Conservation (phyloP, 2,888 invertebrate genomes). For the Caenorhabditis virilis region DNA sequence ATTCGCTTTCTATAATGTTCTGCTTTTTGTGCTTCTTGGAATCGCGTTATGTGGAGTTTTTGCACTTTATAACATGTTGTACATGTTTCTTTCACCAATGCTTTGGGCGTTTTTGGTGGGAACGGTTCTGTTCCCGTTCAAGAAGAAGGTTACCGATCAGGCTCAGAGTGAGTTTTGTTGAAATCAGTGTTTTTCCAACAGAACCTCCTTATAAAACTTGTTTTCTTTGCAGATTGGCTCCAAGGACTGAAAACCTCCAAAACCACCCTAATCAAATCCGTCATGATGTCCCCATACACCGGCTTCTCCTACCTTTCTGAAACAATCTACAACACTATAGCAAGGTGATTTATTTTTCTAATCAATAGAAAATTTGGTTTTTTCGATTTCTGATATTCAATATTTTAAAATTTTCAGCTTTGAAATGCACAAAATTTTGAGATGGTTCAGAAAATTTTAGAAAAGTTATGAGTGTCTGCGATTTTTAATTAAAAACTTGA, state of each 20-base stretch:
- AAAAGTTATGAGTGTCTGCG: too few relatives aligned
- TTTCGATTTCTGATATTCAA: too few relatives aligned
- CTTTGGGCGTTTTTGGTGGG: conserved; percentile 95
- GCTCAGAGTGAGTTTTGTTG: conserved; percentile 40
- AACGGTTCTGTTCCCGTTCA: conserved; percentile 94
- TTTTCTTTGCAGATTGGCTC: conserved; percentile 56
- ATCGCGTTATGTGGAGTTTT: conserved; percentile 74
- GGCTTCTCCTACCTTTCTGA: conserved; percentile 46
- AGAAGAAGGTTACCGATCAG: conserved; percentile 78
- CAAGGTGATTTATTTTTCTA: conserved; percentile 32
- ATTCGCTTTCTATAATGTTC: conserved; percentile 64
- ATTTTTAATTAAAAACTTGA: too few relatives aligned
- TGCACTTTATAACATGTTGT: conserved; percentile 76
- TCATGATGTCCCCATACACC: conserved; percentile 76
- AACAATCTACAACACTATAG: conserved; percentile 42
- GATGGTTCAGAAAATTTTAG: too few relatives aligned
- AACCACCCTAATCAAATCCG: conserved; percentile 71
- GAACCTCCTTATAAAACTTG: not conserved
- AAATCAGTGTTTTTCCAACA: too few relatives aligned
- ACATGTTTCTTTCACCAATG: conserved; percentile 78
- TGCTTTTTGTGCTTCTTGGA: conserved; percentile 60
- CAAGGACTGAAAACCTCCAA: conserved; percentile 62
- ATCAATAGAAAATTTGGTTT: too few relatives aligned
- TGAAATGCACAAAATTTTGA: too few relatives aligned
- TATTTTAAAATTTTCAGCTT: too few relatives aligned